A percentile compares a stretch with the other conserved stretches of the same genome.
phyloP scores from a whole-genome alignment of 2,888 invertebrate species.

The Drosophila putrida region DNA sequence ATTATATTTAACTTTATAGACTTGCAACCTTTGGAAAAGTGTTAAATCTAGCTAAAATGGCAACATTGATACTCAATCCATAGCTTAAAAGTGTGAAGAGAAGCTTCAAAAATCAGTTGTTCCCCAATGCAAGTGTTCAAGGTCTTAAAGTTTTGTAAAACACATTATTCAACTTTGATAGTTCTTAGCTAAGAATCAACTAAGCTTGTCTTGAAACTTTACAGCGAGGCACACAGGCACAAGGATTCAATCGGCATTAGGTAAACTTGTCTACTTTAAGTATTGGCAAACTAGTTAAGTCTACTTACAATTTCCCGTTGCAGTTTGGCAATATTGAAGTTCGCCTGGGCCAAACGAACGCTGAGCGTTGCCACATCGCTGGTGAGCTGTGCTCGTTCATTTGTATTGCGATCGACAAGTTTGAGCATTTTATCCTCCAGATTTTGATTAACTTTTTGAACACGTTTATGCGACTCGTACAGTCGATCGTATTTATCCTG shows the following conservation, averaged over 20 bases:
- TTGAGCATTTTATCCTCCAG: conserved; percentile 97
- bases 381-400: conserved; percentile 94
- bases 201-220: conserved; percentile 6
- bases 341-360: conserved; percentile 93
- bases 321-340: conserved; percentile 92
- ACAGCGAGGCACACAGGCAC: neutral
- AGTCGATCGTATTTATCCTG: conserved; percentile 97
- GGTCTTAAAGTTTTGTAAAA: conserved; percentile 18
- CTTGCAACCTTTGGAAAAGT: too few relatives aligned
- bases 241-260: conserved; percentile 2
- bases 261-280: neutral
- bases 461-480: conserved; percentile 96
- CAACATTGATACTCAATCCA: neutral
- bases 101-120: conserved; percentile 14
- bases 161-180: conserved; percentile 18
- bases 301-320: conserved; percentile 93
- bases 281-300: neutral
- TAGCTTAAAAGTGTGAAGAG: neutral
- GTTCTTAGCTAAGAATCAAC: conserved; percentile 13
- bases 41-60: too few relatives aligned
- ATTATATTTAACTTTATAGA: too few relatives aligned
- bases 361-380: conserved; percentile 95
- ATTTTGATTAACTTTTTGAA: conserved; percentile 97
- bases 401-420: conserved; percentile 96
- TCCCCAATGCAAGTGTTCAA: conserved; percentile 14